Evolutionary conservation across 1,140 invertebrate genomes (phyloP).

Genomic region (Chrysoperla carnea): DNA sequence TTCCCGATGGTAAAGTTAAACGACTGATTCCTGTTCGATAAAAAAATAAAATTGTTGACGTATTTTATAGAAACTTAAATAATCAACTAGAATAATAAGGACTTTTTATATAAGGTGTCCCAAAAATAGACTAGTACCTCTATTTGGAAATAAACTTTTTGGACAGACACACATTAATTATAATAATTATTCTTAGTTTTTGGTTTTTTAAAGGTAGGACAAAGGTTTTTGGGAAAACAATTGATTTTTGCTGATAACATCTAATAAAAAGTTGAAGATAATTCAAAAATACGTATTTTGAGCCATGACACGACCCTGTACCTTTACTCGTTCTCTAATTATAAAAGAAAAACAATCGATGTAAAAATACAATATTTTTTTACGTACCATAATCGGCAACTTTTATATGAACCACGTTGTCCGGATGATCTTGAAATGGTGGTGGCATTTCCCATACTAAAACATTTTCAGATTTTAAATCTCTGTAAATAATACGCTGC

Average conservation of each 20-base stretch:
- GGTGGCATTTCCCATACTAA: slow-evolving; percentile 86
- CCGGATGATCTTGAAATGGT: slow-evolving; percentile 43
- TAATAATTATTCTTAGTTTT: no score
- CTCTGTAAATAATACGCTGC: slow-evolving; percentile 85
- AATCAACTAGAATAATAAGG: not conserved
- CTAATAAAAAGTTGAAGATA: no score
- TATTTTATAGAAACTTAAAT: not conserved
- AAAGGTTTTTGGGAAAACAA: no score
- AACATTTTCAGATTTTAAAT: slow-evolving; percentile 97
- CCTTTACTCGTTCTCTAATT: not conserved
- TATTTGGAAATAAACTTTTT: not conserved
- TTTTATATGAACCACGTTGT: slow-evolving; percentile 68
- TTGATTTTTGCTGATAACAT: no score
- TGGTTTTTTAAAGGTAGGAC: no score
- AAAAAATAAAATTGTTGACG: slow-evolving; percentile 9
- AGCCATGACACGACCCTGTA: not conserved
- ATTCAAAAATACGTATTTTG: no score
- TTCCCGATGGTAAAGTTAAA: slow-evolving; percentile 70
- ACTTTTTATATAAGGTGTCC: no score
- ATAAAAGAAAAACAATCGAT: not conserved
- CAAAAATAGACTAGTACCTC: no score
- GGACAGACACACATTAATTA: not conserved
- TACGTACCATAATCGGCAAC: slow-evolving; percentile 82
- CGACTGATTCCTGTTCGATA: slow-evolving; percentile 65
- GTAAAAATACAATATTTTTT: not conserved